These are phyloP conservation scores for Seladonia tumulorum DNA, from an alignment of 2,888 invertebrate species.

Conservation along the genomic window DNA sequence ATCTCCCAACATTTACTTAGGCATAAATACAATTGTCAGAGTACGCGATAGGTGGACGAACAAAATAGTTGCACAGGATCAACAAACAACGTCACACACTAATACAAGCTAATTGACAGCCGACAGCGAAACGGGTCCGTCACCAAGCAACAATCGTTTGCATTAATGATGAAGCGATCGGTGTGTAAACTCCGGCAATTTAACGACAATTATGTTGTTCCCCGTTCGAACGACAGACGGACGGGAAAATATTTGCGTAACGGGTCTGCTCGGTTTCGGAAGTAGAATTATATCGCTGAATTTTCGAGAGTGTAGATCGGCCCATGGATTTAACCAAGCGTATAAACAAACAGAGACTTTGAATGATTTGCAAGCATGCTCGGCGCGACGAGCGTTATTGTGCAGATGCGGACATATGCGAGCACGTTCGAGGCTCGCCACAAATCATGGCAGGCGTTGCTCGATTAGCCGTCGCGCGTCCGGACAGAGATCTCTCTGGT, in stretches of 20 bases:
- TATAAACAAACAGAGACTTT: conserved; percentile 4
- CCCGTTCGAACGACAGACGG: not conserved
- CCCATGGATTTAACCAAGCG: not conserved
- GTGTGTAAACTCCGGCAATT: not conserved
- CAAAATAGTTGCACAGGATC: not conserved
- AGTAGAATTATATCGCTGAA: not conserved
- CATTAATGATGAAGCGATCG: not conserved
- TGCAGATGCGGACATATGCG: conserved; percentile 9
- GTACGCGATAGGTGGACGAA: not conserved
- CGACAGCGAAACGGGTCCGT: not conserved
- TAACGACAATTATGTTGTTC: not conserved
- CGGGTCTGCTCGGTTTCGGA: not conserved
- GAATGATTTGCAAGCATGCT: conserved; percentile 12
- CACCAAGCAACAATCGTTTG: not conserved
- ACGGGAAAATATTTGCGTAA: not conserved
- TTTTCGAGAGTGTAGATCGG: not conserved
- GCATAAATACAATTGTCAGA: not conserved
- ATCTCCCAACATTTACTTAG: not conserved
- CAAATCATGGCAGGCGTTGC: conserved; percentile 32
- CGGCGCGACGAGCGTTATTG: conserved; percentile 18
- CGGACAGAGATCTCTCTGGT: conserved; percentile 15
- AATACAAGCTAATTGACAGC: not conserved
- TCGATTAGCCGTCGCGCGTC: conserved; percentile 31
- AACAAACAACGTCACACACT: not conserved
- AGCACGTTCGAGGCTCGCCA: conserved; percentile 17